These are phyloP conservation scores for Porphyrio hochstetteri DNA, from an alignment of 2,113 vertebrate species.

Conservation along the genomic window DNA sequence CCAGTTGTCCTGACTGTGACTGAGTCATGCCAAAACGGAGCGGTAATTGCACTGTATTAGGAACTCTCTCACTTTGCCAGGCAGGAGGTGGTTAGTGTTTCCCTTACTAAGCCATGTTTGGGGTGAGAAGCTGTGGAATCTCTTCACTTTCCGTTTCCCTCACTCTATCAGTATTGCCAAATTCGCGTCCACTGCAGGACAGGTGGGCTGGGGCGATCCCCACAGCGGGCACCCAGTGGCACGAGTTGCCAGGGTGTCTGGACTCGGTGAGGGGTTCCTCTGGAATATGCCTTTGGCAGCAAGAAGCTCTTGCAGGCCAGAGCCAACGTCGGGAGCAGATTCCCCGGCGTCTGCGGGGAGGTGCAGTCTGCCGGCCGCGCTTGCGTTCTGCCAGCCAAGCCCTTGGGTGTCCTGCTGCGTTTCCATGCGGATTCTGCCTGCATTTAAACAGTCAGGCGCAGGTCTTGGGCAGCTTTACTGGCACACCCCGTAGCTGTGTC, in stretches of 20 bases:
- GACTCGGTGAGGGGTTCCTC: not conserved
- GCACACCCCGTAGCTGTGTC: not conserved
- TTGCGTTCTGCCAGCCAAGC: constrained; percentile 13
- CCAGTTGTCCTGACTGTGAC: not conserved
- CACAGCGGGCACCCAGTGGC: not conserved
- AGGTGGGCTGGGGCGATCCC: not conserved
- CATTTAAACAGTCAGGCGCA: not conserved
- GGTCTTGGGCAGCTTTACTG: not conserved
- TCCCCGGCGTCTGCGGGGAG: not conserved
- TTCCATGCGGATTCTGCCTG: constrained; percentile 27
- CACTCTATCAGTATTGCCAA: constrained; percentile 46
- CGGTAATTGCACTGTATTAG: constrained; percentile 32
- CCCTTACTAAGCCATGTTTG: constrained; percentile 53
- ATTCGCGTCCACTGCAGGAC: not conserved
- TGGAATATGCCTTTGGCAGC: constrained; percentile 26
- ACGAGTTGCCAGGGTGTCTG: not conserved
- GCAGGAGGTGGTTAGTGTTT: not conserved
- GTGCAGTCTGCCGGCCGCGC: not conserved
- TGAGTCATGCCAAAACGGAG: constrained; percentile 29
- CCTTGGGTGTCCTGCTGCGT: not conserved
- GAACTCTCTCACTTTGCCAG: constrained; percentile 20
- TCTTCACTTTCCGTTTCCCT: not conserved
- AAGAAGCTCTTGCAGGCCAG: constrained; percentile 8
- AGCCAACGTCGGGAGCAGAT: constrained; percentile 12
- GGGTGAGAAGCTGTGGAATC: constrained; percentile 19